Base-by-base conservation (phyloP, 1,140 invertebrate species). In the Drosophila mauritiana region DNA sequence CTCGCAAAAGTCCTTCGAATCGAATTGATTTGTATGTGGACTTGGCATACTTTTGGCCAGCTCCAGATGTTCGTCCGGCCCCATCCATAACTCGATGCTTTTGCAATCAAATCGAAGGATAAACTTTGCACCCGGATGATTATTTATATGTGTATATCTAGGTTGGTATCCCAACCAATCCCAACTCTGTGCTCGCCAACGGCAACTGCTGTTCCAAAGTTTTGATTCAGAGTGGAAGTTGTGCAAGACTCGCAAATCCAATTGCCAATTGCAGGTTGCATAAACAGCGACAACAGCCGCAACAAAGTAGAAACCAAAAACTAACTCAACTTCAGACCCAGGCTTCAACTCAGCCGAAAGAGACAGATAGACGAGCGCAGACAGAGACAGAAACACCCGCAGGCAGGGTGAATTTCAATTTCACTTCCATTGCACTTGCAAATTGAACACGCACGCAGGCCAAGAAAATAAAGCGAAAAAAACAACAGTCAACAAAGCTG, bases 371-470 rank as follows among this genome's bases (percentile, higher is more conserved):
- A 11, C 6, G 13, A 15, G 12, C 3, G 36, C 13, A 52, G 48
- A 34, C 4, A 37, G 34, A 55, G 37, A 53, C 8, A 40, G 17
- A 36, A 40, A 64, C 20, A 43, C 31, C 68, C 65, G 25, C 36
- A 49, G 68, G 68, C 68, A 13, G 68, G 68, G 42, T 56, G 65
- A 69, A 74, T 78, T 80, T 85, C 55, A 70, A 86, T 81, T 81
- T 81, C 78, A 78, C 63, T 85, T 81, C 63, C 46, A 84, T 57
- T 78, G 63, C 72, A 61, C 54, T 75, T 67, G 73, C 46, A 70
- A 72, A 76, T 76, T 61, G 65, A 64, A 61, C 65, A 78, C 80
- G 72, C 81, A 78, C 58, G 65, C 57, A 64, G 72, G 17, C 22
- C 52, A 53, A 55, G 49, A 31, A 46, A 75, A 40, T 34, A 40